These are phyloP conservation scores for Porites australiensis DNA, from an alignment of 64 coral and sea anemone genomes.

Conservation along the genomic window DNA sequence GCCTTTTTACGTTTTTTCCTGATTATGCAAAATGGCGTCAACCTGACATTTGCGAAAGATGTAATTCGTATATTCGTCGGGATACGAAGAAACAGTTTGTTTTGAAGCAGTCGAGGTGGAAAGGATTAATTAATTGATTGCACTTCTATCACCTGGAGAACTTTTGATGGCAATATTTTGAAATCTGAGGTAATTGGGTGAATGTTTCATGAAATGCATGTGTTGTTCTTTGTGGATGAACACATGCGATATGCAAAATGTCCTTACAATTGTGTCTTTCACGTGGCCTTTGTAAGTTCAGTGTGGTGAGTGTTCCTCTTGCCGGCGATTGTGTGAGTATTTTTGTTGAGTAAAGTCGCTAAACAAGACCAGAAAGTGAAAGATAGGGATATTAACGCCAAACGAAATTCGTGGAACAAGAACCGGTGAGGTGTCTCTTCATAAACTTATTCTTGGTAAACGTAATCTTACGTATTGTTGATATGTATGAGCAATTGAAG, in stretches of 20 bases:
- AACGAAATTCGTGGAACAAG: neutral
- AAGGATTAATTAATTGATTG: neutral
- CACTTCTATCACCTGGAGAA: neutral
- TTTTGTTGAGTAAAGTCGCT: neutral
- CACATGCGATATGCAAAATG: slow-evolving; percentile 60
- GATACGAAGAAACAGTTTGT: neutral
- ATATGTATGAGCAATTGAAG: neutral
- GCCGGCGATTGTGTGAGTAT: neutral
- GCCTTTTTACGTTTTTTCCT: neutral
- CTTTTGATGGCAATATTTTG: neutral
- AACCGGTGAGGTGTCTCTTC: neutral
- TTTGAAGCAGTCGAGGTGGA: neutral
- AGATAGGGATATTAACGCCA: neutral
- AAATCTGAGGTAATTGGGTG: neutral
- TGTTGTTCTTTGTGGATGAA: slow-evolving; percentile 39
- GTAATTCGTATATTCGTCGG: slow-evolving; percentile 6
- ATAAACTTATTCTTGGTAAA: no score
- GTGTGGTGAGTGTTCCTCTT: neutral
- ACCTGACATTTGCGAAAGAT: neutral
- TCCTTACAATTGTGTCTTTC: slow-evolving; percentile 30
- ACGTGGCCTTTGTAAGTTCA: slow-evolving; percentile 49
- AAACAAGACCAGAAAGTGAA: slow-evolving; percentile 3
- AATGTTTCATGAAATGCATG: slow-evolving; percentile 8
- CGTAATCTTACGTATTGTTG: slow-evolving; percentile 29
- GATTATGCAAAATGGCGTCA: slow-evolving; percentile 61